Evolutionary conservation across 2,888 invertebrate genomes (phyloP).

Genomic region (Drosophila ustulata): DNA sequence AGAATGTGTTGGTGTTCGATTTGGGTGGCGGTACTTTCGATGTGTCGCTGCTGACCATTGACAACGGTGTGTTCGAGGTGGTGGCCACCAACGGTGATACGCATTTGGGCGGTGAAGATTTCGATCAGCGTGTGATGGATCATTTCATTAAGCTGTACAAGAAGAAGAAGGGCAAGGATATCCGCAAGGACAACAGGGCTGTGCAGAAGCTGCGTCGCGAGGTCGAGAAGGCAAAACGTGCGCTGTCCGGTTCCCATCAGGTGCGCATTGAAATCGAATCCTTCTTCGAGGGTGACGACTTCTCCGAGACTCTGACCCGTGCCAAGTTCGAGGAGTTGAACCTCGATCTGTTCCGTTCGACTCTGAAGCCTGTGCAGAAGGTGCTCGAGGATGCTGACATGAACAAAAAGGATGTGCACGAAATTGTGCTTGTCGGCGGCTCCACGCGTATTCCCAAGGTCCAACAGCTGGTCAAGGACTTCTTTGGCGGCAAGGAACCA

Average conservation of each 20-base stretch:
- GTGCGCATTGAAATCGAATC: slow-evolving; percentile 99
- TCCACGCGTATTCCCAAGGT: slow-evolving; percentile 99
- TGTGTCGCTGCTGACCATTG: slow-evolving; percentile 98
- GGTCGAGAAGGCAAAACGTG: slow-evolving; percentile 98
- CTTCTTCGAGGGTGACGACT: slow-evolving; percentile 99
- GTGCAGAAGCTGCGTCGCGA: slow-evolving; percentile 98
- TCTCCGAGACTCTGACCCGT: slow-evolving; percentile 98
- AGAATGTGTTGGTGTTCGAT: slow-evolving; percentile 99
- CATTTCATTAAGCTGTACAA: slow-evolving; percentile 99
- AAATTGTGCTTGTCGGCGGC: slow-evolving; percentile 99
- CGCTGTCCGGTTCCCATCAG: slow-evolving; percentile 95
- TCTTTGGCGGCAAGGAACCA: slow-evolving; percentile 99
- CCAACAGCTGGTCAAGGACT: slow-evolving; percentile 96
- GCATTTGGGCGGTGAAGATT: slow-evolving; percentile 99
- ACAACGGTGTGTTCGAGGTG: slow-evolving; percentile 98
- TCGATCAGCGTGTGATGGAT: slow-evolving; percentile 99
- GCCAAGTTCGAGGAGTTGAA: slow-evolving; percentile 99
- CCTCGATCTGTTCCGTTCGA: slow-evolving; percentile 96
- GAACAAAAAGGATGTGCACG: slow-evolving; percentile 99
- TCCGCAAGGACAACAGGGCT: slow-evolving; percentile 96
- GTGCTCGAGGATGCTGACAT: slow-evolving; percentile 99
- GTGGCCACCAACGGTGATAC: slow-evolving; percentile 91
- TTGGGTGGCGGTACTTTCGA: slow-evolving; percentile 99
- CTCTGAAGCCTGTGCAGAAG: slow-evolving; percentile 97
- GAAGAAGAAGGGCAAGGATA: slow-evolving; percentile 99